Evolutionary conservation across 1,140 invertebrate species (phyloP).

Genomic region (Sarcophaga bullata): DNA sequence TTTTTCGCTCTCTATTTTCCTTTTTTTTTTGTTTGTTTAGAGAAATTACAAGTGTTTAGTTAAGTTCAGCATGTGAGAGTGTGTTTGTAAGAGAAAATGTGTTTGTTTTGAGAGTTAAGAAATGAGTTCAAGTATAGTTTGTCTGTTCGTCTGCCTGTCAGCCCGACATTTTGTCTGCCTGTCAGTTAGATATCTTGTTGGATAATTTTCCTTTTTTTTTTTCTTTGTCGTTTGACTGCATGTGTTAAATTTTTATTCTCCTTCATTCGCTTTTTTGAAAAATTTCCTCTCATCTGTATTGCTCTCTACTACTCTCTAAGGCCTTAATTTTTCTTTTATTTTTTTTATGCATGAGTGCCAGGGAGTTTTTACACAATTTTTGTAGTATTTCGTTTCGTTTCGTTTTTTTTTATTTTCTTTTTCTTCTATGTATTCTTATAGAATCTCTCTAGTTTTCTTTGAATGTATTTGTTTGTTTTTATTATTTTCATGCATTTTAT

Average conservation of each 20-base stretch:
- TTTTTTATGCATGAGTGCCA: no score
- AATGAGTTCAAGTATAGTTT: conserved; percentile 6
- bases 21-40: background rate
- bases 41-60: conserved; percentile 20
- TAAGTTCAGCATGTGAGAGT: background rate
- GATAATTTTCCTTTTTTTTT: background rate
- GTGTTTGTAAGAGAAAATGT: background rate
- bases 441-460: background rate
- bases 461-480: background rate
- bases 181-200: background rate
- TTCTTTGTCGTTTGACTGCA: background rate
- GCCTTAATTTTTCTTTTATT: background rate
- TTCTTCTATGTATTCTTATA: background rate
- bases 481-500: background rate
- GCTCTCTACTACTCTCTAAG: background rate
- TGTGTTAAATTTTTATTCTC: background rate
- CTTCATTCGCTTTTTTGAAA: background rate
- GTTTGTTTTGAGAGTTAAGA: background rate
- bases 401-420: background rate
- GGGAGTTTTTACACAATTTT: background rate
- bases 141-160: background rate
- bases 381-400: background rate
- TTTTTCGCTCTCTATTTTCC: background rate
- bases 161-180: background rate
- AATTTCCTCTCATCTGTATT: background rate